A percentile compares a stretch with the other conserved stretches of the same genome.
Evolutionary conservation across 2,797 vertebrate genomes (phyloP).

Genomic region (Oreortyx pictus): DNA sequence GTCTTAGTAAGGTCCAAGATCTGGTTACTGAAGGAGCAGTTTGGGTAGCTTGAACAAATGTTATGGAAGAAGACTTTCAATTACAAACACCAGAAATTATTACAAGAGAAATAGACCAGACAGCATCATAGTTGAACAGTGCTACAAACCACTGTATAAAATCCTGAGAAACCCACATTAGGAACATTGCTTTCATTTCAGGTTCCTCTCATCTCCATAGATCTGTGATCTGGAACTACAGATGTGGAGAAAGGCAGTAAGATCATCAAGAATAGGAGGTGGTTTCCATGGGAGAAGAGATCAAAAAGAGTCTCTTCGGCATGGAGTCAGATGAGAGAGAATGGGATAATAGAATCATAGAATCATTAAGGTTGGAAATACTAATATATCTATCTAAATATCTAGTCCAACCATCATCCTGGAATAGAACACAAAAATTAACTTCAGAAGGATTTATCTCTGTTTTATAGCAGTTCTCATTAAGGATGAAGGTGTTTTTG

Average conservation of each 20-base stretch:
- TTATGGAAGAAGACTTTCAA: not conserved
- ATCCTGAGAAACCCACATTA: not conserved
- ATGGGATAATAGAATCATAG: not conserved
- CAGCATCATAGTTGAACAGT: not conserved
- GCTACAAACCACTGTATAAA: not conserved
- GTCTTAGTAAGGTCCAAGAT: not conserved
- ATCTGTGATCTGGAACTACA: not conserved
- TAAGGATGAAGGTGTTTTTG: not conserved
- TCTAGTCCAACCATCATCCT: not conserved
- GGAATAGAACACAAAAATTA: not conserved
- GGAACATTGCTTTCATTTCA: not conserved
- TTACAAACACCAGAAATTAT: slow-evolving; percentile 15
- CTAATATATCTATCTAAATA: too few species aligned
- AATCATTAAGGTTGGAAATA: too few species aligned
- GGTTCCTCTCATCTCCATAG: not conserved
- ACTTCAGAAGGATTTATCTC: not conserved
- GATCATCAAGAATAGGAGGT: not conserved
- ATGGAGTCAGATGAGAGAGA: not conserved
- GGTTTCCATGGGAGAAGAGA: not conserved
- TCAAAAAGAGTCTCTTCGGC: not conserved
- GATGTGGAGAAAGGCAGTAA: not conserved
- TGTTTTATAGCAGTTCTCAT: not conserved
- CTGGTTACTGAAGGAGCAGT: rapidly evolving
- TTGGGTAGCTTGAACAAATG: not conserved
- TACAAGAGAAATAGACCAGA: not conserved